A percentile compares a stretch with the other conserved stretches of the same genome.
Evolutionary conservation across 2,797 vertebrate species (phyloP).

Genomic region (Sebastes diaconus): DNA sequence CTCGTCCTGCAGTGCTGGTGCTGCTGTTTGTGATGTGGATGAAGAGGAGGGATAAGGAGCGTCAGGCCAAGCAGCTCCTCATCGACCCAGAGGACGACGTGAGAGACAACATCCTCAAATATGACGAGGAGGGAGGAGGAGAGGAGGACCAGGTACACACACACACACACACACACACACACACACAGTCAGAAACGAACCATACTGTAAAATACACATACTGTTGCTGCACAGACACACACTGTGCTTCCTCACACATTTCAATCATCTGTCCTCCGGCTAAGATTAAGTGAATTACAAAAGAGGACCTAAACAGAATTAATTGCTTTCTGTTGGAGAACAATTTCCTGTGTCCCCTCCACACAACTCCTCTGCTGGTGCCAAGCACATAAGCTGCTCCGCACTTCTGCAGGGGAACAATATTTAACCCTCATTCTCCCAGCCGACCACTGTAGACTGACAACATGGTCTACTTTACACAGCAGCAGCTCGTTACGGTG

Average conservation of each 20-base stretch:
- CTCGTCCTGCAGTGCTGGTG: slow-evolving; percentile 78
- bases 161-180: neutral
- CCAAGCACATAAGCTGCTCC: slow-evolving; percentile 46
- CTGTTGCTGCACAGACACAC: slow-evolving; percentile 18
- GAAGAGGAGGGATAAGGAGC: slow-evolving; percentile 91
- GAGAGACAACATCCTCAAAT: slow-evolving; percentile 94
- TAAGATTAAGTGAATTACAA: slow-evolving; percentile 61
- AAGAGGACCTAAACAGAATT: slow-evolving; percentile 59
- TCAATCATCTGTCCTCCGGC: slow-evolving; percentile 62
- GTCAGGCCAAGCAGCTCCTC: slow-evolving; percentile 93
- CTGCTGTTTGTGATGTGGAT: slow-evolving; percentile 93
- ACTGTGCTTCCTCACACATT: slow-evolving; percentile 15
- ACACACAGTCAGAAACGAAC: neutral
- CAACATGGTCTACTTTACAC: neutral
- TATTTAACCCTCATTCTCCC: slow-evolving; percentile 25
- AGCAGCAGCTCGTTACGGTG: neutral
- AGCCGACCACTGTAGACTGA: neutral
- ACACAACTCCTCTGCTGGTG: slow-evolving; percentile 30
- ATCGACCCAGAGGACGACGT: slow-evolving; percentile 95
- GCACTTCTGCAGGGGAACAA: slow-evolving; percentile 5
- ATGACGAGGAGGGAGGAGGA: slow-evolving; percentile 93
- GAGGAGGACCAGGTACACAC: slow-evolving; percentile 92
- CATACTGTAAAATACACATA: slow-evolving; percentile 5
- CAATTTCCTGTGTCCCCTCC: slow-evolving; percentile 54
- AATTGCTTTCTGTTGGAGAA: slow-evolving; percentile 69